These are phyloP conservation scores for Siniperca knerii DNA, from an alignment of 2,113 vertebrate species.

Conservation along the genomic window DNA sequence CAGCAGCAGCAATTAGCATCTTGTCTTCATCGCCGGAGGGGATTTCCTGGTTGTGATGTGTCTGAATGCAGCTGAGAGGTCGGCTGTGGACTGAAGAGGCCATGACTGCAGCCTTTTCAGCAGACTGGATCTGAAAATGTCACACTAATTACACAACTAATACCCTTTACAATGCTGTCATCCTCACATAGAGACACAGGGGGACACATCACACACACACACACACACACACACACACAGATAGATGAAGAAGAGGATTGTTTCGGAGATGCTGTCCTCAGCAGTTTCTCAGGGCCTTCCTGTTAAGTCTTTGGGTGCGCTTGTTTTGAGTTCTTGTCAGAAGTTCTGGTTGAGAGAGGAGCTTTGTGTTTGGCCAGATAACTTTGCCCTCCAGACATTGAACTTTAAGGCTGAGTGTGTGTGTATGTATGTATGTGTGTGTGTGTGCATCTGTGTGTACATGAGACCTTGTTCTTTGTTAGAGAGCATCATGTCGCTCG, in stretches of 20 bases:
- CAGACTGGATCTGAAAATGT: slow-evolving; percentile 53
- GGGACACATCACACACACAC: background rate
- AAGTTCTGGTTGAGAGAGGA: slow-evolving; percentile 66
- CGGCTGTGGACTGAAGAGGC: slow-evolving; percentile 20
- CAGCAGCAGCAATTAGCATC: slow-evolving; percentile 8
- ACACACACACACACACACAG: slow-evolving; percentile 7
- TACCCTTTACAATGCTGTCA: slow-evolving; percentile 50
- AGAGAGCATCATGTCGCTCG: slow-evolving; percentile 36
- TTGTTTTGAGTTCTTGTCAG: slow-evolving; percentile 63
- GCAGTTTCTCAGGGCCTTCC: slow-evolving; percentile 70
- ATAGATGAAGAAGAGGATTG: slow-evolving; percentile 69
- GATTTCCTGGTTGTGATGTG: slow-evolving; percentile 32
- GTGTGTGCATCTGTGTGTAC: slow-evolving; percentile 17
- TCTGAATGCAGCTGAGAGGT: slow-evolving; percentile 49
- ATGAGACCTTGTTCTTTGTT: slow-evolving; percentile 66
- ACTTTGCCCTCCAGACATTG: slow-evolving; percentile 50
- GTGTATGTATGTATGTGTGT: background rate
- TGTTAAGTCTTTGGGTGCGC: slow-evolving; percentile 55
- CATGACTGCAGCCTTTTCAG: slow-evolving; percentile 22
- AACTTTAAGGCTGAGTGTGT: slow-evolving; percentile 14
- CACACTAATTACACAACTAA: slow-evolving; percentile 64
- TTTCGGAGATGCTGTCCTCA: slow-evolving; percentile 61
- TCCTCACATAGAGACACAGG: slow-evolving; percentile 30
- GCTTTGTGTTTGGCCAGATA: slow-evolving; percentile 71
- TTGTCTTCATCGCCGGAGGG: slow-evolving; percentile 38